Base-by-base conservation (phyloP, 1,140 invertebrate species). In the Bactericera cockerelli region DNA sequence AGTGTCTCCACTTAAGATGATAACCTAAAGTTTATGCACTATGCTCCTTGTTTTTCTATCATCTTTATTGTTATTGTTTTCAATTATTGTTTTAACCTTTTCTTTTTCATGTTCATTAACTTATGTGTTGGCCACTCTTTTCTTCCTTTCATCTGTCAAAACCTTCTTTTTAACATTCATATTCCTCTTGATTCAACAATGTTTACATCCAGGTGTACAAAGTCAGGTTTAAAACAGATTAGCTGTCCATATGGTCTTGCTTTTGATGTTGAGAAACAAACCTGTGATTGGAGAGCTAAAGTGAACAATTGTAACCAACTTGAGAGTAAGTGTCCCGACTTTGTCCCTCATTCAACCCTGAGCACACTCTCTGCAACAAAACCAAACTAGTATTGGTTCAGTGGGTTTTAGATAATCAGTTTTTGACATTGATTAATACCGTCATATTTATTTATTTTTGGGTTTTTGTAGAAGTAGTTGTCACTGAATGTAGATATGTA, bases 221-320 rank as follows among this genome's bases (percentile, higher is more conserved):
- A 83, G 77, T 86, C 86, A 77, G 87, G 87, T 80, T 81, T 89
- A 78, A 88, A 88, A 84, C 83, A 87, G 83, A 89, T 93, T 78
- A 87, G 86, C 76, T 94, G 91, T 75, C 89, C 89, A 70, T 87
- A 86, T 72, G 89, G 89, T 77, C 81, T 94, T 79, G 86, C 87
- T 77, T 94, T 94, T 82, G 91, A 94, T 81, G 83, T 94, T 77
- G 85, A 90, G 79, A 90, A 92, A 81, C 91, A 94, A 79, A 93
- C 89, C 75, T 93, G 91, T 79, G 89, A 93, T 80, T 93, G 90
- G 89, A 93, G 92, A 80, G 86, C 84, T 79, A 92, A 93, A 83
- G 89, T 93, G 79, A 86, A 79, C 79, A 92, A 89, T 83, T 93
- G 89, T 84, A 86, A 92, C 80, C 86, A 85, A 78, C 81, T 91